Evolutionary conservation across 2,888 invertebrate species (phyloP).

Genomic region (Spodoptera littoralis): DNA sequence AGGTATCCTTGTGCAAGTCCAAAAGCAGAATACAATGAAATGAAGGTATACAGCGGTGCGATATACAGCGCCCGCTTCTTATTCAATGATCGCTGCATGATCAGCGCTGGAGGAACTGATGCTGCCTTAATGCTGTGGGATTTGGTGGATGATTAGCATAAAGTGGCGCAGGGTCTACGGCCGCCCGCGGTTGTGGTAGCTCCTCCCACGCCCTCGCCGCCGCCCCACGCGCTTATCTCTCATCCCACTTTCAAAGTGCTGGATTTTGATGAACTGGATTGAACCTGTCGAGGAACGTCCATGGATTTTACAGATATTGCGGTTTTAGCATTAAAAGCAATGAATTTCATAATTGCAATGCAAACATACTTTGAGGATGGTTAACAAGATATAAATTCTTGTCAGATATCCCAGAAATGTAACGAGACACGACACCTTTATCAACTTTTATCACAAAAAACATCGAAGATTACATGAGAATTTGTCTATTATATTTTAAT

Average conservation of each 20-base stretch:
- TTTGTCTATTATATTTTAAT: slow-evolving; percentile 39
- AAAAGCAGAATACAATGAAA: slow-evolving; percentile 95
- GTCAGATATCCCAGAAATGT: slow-evolving; percentile 18
- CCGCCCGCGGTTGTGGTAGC: slow-evolving; percentile 79
- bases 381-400: slow-evolving; percentile 8
- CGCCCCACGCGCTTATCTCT: slow-evolving; percentile 69
- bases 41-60: slow-evolving; percentile 95
- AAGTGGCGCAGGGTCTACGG: slow-evolving; percentile 71
- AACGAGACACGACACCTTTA: slow-evolving; percentile 30
- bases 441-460: slow-evolving; percentile 33
- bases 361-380: slow-evolving; percentile 15
- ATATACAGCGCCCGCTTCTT: slow-evolving; percentile 94
- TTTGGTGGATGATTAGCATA: slow-evolving; percentile 93
- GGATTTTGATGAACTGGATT: slow-evolving; percentile 82
- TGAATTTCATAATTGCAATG: slow-evolving; percentile 7
- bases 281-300: slow-evolving; percentile 55
- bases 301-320: slow-evolving; percentile 23
- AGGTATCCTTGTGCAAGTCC: slow-evolving; percentile 96
- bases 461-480: slow-evolving; percentile 25
- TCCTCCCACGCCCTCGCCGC: slow-evolving; percentile 81
- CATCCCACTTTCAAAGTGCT: slow-evolving; percentile 78
- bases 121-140: slow-evolving; percentile 97
- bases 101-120: slow-evolving; percentile 96
- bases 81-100: slow-evolving; percentile 95
- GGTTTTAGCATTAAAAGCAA: slow-evolving; percentile 16